Evolutionary conservation across 2,888 invertebrate species (phyloP).

Genomic region (Psylliodes chrysocephalus): DNA sequence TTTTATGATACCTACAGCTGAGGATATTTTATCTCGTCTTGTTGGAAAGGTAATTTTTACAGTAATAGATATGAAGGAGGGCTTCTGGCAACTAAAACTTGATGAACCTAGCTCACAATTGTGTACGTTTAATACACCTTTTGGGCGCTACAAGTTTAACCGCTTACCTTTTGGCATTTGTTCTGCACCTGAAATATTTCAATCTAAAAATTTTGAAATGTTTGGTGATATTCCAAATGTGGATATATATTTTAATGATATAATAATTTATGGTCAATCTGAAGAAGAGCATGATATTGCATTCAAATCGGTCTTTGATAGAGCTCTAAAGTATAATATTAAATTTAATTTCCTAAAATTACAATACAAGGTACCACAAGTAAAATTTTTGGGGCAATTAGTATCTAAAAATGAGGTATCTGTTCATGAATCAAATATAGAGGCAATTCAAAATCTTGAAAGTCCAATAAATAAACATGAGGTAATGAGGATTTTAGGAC

Average conservation of each 20-base stretch:
- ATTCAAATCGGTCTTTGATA: too few species aligned
- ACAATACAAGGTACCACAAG: background rate
- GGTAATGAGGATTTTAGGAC: constrained; percentile 34
- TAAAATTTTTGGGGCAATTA: background rate
- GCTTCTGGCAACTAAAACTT: constrained; percentile 18
- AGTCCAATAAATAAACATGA: constrained; percentile 33
- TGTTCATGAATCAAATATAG: constrained; percentile 30
- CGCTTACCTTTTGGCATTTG: constrained; percentile 19
- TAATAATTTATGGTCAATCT: constrained; percentile 15
- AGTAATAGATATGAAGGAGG: constrained; percentile 35
- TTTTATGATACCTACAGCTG: too few species aligned
- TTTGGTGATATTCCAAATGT: constrained; percentile 19
- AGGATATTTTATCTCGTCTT: constrained; percentile 5
- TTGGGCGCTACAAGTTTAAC: constrained; percentile 28
- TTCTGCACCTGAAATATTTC: constrained; percentile 23
- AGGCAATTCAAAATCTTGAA: constrained; percentile 33
- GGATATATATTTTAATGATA: constrained; percentile 27
- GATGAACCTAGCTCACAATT: constrained; percentile 9
- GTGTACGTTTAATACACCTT: constrained; percentile 45
- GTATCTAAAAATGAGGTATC: constrained; percentile 23
- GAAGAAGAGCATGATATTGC: constrained; percentile 15
- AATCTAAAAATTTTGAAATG: constrained; percentile 15
- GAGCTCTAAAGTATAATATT: constrained; percentile 7
- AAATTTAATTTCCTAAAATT: constrained; percentile 20
- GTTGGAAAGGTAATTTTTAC: constrained; percentile 22